Base-by-base conservation (phyloP, 2,797 vertebrate genomes). In the Macropus fuliginosus region DNA sequence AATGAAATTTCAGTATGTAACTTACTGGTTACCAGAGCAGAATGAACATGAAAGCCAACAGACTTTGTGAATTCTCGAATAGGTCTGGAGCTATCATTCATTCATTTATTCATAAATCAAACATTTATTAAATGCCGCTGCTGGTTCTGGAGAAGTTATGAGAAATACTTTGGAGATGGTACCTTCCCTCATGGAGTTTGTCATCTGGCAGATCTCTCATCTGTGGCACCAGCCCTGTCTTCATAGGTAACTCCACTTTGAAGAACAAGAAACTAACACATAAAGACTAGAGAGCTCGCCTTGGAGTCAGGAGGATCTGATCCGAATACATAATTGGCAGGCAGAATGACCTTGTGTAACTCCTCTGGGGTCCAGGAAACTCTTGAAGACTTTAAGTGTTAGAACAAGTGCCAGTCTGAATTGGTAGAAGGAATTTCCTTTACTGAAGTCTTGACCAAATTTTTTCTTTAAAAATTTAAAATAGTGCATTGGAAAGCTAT, bases 141-240 rank as follows among this genome's bases (percentile, higher is more conserved):
- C 27, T 24, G 93, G 54, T 40, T 93, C 93, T 92, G 34, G 57
- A 81, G 62, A 66, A 66, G 28, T 91, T 93, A 96, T 57, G 55
- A 92, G 90, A 95, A 62, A 95, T 93, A 92, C 40, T 66, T 91
- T 91, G 94, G 81, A 55, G 57, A 93, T 59, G 55, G 55, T 91
- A 57, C 54, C 18, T 93, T 87, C 57, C 92, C 91, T 94, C 0
- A 0, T 40, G 90, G 94, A 93, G 62, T 92, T 91, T 34, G 40
- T 46, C 40, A 81, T 81, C 74, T 81, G 27, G 74, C n/a, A 81
- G 18, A 1, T 9, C 18, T 27, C 40, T 81, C 40, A 40, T 0
- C 21, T 24, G 74, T 81, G 66, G n/a, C n/a, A 74, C 5, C 66
- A 40, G 21, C 18, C 14, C 40, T 74, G n/a, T 40, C 16, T 18